Percentiles rank a stretch among this genome's conserved stretches.
These are phyloP conservation scores for Pocota personata DNA, from an alignment of 2,888 invertebrate genomes.

Conservation along the genomic window DNA sequence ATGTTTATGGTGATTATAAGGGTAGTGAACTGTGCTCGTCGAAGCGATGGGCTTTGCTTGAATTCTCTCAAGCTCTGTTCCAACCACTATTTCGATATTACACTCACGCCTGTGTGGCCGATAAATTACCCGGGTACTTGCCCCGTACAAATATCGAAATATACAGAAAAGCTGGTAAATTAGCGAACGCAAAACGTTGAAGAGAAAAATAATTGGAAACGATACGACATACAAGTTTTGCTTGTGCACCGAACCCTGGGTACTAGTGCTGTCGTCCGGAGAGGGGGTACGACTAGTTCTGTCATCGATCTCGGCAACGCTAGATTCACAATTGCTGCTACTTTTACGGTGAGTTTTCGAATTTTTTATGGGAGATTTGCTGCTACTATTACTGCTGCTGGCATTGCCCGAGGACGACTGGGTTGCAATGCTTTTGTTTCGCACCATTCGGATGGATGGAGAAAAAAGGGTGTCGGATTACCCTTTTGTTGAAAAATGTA, in stretches of 20 bases:
- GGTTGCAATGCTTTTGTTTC: conserved; percentile 80
- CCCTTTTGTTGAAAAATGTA: conserved; percentile 55
- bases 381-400: conserved; percentile 78
- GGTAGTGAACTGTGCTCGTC: conserved; percentile 64
- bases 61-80: conserved; percentile 76
- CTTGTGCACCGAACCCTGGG: conserved; percentile 90
- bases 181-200: conserved; percentile 91
- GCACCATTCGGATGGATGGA: conserved; percentile 80
- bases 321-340: conserved; percentile 79
- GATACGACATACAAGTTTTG: conserved; percentile 94
- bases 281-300: conserved; percentile 71
- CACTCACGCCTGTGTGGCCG: conserved; percentile 84
- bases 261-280: conserved; percentile 71
- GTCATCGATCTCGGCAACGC: conserved; percentile 80
- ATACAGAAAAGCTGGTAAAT: conserved; percentile 94
- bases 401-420: conserved; percentile 80
- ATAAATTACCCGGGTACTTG: conserved; percentile 90
- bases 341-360: conserved; percentile 80
- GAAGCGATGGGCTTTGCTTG: conserved; percentile 74
- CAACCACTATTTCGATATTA: conserved; percentile 85
- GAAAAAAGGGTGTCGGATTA: conserved; percentile 59
- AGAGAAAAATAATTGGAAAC: conserved; percentile 93
- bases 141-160: conserved; percentile 92
- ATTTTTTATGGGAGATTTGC: conserved; percentile 80
- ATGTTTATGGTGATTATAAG: conserved; percentile 74